Evolutionary conservation across 2,888 invertebrate species (phyloP), one percentile per base, ranked within the genome.

Genomic region (Gisinianus flammeolus): DNA sequence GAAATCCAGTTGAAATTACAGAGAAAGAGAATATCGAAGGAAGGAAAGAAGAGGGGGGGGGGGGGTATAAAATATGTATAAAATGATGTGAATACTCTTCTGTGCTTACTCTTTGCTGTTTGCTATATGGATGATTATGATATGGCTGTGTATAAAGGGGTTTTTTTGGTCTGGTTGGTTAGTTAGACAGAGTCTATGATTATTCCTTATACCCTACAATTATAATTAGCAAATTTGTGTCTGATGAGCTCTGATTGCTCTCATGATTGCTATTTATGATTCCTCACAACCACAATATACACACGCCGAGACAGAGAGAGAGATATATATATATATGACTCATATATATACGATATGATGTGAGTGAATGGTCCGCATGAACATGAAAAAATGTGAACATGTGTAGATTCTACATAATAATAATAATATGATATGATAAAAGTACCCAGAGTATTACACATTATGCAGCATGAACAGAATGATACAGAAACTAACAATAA

Each of bases 191-290:
- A 58, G 58, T 26, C 62, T 26, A 26, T 62, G 62, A 62, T 62
- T 62, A 62, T 62, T 26, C n/a, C 24, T 58, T n/a, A 16, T 66
- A 78, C 78, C 81, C 81, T 79, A 76, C 79, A 81, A 81, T 81
- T 81, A 81, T 81, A 81, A 80, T 81, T 81, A 81, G 81, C 81
- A 81, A 81, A 81, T 79, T 80, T 76, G 73, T 77, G 72, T 74
- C 76, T 81, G 79, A 81, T 79, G 81, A 81, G 79, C 76, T 70
- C 78, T 80, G 80, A 81, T 81, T 81, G 77, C 78, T 64, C 79
- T 33, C 74, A 69, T 80, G 80, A 81, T 81, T 81, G 79, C 79
- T 80, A 79, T 81, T 81, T 81, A 81, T 81, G 76, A 79, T 62
- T 62, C 22, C 62, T n/a, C n/a, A 12, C 62, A 58, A 58, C 58